Evolutionary conservation across 2,888 invertebrate genomes (phyloP).

Genomic region (Acrobasis suavella): DNA sequence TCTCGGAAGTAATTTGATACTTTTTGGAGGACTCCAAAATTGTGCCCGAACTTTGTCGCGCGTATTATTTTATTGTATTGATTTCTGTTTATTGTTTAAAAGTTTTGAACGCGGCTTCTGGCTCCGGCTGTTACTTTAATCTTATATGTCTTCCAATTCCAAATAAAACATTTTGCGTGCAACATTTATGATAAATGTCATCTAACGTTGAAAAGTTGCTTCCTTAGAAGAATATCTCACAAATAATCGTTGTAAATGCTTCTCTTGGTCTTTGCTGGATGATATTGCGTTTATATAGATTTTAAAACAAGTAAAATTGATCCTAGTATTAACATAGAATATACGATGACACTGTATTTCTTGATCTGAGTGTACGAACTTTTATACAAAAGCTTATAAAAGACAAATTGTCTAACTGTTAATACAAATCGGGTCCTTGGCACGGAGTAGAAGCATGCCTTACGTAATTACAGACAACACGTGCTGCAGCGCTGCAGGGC

Average conservation of each 20-base stretch:
- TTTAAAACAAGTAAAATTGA: no score
- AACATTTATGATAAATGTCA: no score
- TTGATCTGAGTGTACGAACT: no score
- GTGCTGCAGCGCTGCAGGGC: conserved; percentile 20
- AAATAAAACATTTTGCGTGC: neutral
- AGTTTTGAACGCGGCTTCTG: conserved; percentile 1
- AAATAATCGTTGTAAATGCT: no score
- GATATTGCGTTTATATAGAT: no score
- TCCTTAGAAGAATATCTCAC: no score
- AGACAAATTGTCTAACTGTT: conserved; percentile 3
- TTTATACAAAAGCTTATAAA: neutral
- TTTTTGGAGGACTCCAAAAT: conserved; percentile 43
- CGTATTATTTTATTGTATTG: conserved; percentile 16
- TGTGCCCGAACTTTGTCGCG: conserved; percentile 1
- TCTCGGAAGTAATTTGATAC: conserved; percentile 69
- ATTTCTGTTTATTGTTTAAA: conserved; percentile 7
- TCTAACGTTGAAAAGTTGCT: no score
- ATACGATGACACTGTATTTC: no score
- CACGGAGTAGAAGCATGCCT: conserved; percentile 11
- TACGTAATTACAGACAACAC: conserved; percentile 21
- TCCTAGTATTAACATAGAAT: no score
- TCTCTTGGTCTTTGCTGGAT: no score
- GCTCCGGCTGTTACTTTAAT: neutral
- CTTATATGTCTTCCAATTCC: neutral
- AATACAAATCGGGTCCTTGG: conserved; percentile 12